Evolutionary conservation across 2,797 vertebrate species (phyloP), one percentile per base, ranked within the genome.

Genomic region (Catamblyrhynchus diadema): DNA sequence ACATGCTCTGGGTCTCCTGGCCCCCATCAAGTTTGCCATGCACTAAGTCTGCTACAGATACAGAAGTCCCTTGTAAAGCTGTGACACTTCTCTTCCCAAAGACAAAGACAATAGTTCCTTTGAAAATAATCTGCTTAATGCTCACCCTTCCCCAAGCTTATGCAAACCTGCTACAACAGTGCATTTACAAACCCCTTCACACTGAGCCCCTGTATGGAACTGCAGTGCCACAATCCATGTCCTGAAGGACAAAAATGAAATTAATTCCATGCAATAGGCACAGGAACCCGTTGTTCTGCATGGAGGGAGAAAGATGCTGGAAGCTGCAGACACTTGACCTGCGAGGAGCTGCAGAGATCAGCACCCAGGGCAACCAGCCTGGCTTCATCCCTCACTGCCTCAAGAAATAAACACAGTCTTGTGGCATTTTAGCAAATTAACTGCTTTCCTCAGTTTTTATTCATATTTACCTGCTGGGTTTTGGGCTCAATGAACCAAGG

Each of bases 271-370:
- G 14, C 3, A 10, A 50, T 6, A 28, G 64, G n/a, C 27, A 56
- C 32, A 59, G 13, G 9, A 62, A 23, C 7, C 19, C 0, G 0
- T 24, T 41, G 20, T 7, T 74, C 45, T 51, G 37, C 53, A 27
- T 19, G 20, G 23, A 10, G 14, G 10, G 1, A 73, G 25, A 48
- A 51, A 80, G 24, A 53, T 14, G 28, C 32, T 71, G 54, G 37
- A 86, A 84, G 37, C 41, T 47, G n/a, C 41, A 33, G 50, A 33
- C 8, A 18, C 23, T 14, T 30, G 65, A 74, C 17, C 50, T 6
- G 14, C 1, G 25, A 3, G 4, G 10, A 75, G 59, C 8, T 71
- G 44, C 73, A 59, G 61, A 78, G 60, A 73, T 71, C 84, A 59
- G 53, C 0, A 0, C 21, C 32, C 44, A 51, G 21, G 37, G 33